Percentiles rank a stretch among this genome's conserved stretches.
These are phyloP conservation scores for Columba guinea DNA, from an alignment of 2,797 vertebrate genomes.

Conservation along the genomic window DNA sequence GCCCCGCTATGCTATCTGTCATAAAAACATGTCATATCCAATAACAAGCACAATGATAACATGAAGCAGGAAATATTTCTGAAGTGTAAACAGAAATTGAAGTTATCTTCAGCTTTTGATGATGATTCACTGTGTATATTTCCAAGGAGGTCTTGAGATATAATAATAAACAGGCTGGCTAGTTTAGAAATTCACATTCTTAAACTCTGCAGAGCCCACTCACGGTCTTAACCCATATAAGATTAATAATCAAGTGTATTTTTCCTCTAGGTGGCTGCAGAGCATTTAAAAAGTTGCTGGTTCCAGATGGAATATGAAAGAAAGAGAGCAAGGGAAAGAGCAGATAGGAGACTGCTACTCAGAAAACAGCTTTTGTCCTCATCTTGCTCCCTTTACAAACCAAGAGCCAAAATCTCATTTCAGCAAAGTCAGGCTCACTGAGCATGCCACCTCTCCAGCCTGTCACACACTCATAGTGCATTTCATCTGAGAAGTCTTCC, in stretches of 20 bases:
- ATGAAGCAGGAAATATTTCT: background rate
- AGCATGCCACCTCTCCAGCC: background rate
- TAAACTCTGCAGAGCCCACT: constrained; percentile 6
- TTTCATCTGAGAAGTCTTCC: background rate
- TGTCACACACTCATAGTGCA: background rate
- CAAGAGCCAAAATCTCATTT: background rate
- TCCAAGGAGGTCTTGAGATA: constrained; percentile 51
- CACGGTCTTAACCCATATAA: background rate
- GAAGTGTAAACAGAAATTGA: constrained; percentile 43
- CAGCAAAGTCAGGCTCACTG: background rate
- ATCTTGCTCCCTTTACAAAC: background rate
- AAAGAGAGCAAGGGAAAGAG: background rate
- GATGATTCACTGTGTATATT: constrained; percentile 48
- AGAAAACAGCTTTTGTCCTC: background rate
- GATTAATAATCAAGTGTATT: constrained; percentile 15
- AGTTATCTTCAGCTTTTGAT: constrained; percentile 54
- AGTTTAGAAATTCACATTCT: constrained; percentile 51
- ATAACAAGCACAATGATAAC: constrained; percentile 18
- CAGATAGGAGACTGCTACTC: background rate
- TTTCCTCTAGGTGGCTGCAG: constrained; percentile 59
- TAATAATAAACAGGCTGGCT: constrained; percentile 61
- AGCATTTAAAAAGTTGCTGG: constrained; percentile 36
- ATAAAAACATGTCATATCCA: constrained; percentile 37
- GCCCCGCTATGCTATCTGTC: background rate
- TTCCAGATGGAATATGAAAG: background rate